Evolutionary conservation across 2,888 invertebrate species (phyloP).

Genomic region (Caenorhabditis auriculariae): DNA sequence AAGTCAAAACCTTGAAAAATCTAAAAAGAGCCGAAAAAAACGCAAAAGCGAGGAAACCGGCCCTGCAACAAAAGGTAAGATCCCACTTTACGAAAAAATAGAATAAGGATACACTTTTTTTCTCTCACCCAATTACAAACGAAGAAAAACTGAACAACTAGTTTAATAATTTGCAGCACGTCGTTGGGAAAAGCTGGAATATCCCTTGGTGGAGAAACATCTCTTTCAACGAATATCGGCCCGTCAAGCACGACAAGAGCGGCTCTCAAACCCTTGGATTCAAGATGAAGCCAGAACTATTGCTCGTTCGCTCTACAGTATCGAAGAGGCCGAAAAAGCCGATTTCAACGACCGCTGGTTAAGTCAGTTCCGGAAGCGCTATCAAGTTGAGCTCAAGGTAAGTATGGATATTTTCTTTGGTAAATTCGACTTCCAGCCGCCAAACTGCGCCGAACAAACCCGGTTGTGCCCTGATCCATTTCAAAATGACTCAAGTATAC

Average conservation of each 20-base stretch:
- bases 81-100: no score
- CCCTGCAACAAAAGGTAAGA: no score
- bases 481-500: no score
- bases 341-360: conserved; percentile 23
- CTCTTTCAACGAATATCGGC: conserved; percentile 13
- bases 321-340: background rate
- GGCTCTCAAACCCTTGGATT: conserved; percentile 30
- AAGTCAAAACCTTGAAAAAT: conserved; percentile 7
- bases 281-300: conserved; percentile 12
- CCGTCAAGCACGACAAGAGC: conserved; percentile 9
- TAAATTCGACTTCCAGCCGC: no score
- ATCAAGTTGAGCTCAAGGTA: conserved; percentile 24
- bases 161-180: conserved; percentile 6
- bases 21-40: conserved; percentile 3
- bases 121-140: background rate
- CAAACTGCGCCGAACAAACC: no score
- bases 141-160: background rate
- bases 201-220: conserved; percentile 8
- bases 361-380: conserved; percentile 16
- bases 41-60: no score
- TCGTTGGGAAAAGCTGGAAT: no score
- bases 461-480: no score
- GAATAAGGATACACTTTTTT: no score
- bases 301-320: conserved; percentile 7
- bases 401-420: no score